These are phyloP conservation scores for Pyrrhosoma nymphula DNA, from an alignment of 2,888 invertebrate genomes.

Conservation along the genomic window DNA sequence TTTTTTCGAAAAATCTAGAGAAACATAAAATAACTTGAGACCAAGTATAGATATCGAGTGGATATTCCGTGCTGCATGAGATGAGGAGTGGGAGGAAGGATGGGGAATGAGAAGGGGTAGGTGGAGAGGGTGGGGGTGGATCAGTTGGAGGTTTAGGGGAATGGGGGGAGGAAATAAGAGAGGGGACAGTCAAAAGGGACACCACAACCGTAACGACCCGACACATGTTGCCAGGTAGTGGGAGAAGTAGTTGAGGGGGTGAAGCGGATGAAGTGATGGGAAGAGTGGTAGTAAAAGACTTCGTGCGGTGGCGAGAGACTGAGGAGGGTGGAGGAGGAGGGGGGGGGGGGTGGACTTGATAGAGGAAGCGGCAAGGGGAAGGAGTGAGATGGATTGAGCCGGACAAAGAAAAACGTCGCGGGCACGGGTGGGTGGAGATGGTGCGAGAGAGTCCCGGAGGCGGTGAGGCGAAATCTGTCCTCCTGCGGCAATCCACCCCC, in stretches of 20 bases:
- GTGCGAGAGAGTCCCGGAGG: neutral
- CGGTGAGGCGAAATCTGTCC: conserved; percentile 23
- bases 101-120: neutral
- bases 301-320: neutral
- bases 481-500: neutral
- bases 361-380: neutral
- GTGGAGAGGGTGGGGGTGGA: neutral
- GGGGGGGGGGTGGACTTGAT: neutral
- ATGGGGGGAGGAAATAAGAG: neutral
- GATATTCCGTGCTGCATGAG: neutral
- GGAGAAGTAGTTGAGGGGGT: neutral
- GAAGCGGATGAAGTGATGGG: neutral
- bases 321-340: too few relatives aligned
- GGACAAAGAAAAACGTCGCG: neutral
- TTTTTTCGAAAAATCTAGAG: too few relatives aligned
- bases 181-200: neutral
- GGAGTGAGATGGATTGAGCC: neutral
- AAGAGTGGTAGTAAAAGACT: neutral
- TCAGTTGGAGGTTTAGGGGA: neutral
- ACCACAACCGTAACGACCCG: conserved; percentile 57
- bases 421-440: neutral
- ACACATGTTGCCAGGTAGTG: conserved; percentile 54
- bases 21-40: too few relatives aligned
- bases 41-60: too few relatives aligned
- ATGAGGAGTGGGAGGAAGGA: neutral